Conservation (phyloP, 2,113 vertebrate genomes). For the Pandion haliaetus region DNA sequence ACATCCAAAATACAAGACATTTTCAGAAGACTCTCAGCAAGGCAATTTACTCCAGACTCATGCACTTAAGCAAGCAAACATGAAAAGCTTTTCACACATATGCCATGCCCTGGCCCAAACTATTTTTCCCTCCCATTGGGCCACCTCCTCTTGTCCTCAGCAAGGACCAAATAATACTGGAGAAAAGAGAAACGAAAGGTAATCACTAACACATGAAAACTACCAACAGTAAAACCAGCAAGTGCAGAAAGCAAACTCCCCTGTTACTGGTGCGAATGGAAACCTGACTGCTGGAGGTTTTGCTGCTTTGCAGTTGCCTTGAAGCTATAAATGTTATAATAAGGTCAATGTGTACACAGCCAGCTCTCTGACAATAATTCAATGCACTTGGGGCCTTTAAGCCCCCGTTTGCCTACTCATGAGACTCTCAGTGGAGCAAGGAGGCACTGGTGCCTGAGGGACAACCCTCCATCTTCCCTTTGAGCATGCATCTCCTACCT, state of each 20-base stretch:
- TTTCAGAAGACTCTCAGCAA: constrained; percentile 67
- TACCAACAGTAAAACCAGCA: background rate
- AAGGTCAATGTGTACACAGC: background rate
- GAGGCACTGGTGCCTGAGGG: background rate
- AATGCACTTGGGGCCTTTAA: background rate
- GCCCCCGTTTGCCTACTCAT: background rate
- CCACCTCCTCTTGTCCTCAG: constrained; percentile 54
- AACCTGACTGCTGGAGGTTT: constrained; percentile 7
- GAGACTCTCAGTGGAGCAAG: background rate
- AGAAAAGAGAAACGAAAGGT: constrained; percentile 63
- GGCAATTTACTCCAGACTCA: constrained; percentile 35
- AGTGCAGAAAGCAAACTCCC: background rate
- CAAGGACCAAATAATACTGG: constrained; percentile 65
- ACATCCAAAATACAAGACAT: background rate
- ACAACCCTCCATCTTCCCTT: background rate
- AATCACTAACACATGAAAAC: constrained; percentile 71
- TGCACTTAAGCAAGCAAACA: background rate
- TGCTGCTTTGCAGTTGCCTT: background rate
- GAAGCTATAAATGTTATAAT: background rate
- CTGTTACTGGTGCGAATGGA: background rate
- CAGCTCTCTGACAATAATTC: background rate
- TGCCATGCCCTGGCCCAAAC: background rate
- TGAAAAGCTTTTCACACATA: constrained; percentile 66
- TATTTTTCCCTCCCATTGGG: background rate
- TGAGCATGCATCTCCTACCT: background rate